Percentiles rank a stretch among this genome's conserved stretches.
These are phyloP conservation scores for Sciurus vulgaris DNA, from an alignment of 2,797 vertebrate species.

Conservation along the genomic window DNA sequence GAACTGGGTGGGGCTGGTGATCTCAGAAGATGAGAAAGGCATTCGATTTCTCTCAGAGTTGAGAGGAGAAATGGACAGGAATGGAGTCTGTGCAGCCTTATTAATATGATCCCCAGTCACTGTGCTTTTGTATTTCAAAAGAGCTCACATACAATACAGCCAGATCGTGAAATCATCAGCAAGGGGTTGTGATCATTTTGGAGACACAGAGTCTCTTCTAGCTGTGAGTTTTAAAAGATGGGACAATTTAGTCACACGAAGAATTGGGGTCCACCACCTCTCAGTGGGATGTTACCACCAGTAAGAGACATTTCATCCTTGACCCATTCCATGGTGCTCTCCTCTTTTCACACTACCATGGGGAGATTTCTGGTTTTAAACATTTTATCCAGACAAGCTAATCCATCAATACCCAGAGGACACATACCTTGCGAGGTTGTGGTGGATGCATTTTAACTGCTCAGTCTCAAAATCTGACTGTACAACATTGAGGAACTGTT, in stretches of 20 bases:
- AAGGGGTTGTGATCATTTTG: background rate
- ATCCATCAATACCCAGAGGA: background rate
- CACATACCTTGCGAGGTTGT: background rate
- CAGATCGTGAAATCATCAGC: background rate
- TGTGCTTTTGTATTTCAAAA: rapidly evolving
- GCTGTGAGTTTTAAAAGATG: too few species aligned
- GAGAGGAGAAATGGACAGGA: background rate
- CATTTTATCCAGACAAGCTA: background rate
- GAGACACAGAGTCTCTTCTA: too few species aligned
- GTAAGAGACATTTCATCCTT: rapidly evolving
- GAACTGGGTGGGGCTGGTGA: background rate
- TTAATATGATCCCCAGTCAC: background rate
- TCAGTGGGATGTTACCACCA: background rate
- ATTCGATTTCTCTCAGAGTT: background rate
- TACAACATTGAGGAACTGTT: background rate
- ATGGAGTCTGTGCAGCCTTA: background rate
- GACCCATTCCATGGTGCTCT: background rate
- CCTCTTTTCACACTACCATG: background rate
- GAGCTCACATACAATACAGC: background rate
- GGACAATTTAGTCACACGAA: background rate
- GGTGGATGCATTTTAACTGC: background rate
- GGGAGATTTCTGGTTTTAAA: background rate
- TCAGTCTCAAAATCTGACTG: background rate
- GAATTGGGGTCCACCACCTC: background rate
- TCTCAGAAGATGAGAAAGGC: background rate